Base-by-base conservation (phyloP, 2,113 vertebrate genomes). In the Diadophis punctatus region DNA sequence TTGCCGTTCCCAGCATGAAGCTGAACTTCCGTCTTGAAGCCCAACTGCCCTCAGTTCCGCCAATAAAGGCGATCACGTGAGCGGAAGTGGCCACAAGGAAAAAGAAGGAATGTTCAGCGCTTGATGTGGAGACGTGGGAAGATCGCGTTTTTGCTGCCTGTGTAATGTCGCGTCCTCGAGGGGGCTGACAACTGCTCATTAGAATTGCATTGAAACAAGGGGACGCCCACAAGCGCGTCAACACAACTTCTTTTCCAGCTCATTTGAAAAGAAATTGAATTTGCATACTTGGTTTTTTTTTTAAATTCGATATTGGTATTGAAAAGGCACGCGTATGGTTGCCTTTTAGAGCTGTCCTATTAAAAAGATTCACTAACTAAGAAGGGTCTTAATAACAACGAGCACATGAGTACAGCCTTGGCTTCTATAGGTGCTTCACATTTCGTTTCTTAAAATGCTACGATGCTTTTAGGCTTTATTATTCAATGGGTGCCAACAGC, bases 41-140 rank as follows among this genome's bases (percentile, higher is more conserved):
- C 39, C 20, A 34, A 5, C 87, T 80, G 91, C 86, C 86, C 91
- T 53, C 86, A 90, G 55, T 93, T 93, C 92, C 92, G 88, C 88
- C 92, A 93, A 34, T 7, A 52, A 86, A 23, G 55, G 12, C 48
- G 88, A 8, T 3, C 20, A 86, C 74, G 88, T 88, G 23, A 27
- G 0, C 43, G 60, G 92, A 90, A 90, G 55, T 43, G 55, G n/a
- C 4, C 4, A 1, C 8, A 14, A 46, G 88, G 43, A 43, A 89
- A n/a, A 85, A 10, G 84, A 86, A 27, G 20, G 43, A 48, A 12
- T 11, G n/a, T 23, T 39, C 3, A 43, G 14, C 4, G 80, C 20
- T 22, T 49, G 27, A 25, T 51, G 48, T 14, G 1, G 46, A 16
- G 25, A 30, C 23, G 46, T 20, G n/a, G n/a, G 16, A 6, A 86